phyloP scores from a whole-genome alignment of 2,797 vertebrate genomes.

The Darevskia nairensis region DNA sequence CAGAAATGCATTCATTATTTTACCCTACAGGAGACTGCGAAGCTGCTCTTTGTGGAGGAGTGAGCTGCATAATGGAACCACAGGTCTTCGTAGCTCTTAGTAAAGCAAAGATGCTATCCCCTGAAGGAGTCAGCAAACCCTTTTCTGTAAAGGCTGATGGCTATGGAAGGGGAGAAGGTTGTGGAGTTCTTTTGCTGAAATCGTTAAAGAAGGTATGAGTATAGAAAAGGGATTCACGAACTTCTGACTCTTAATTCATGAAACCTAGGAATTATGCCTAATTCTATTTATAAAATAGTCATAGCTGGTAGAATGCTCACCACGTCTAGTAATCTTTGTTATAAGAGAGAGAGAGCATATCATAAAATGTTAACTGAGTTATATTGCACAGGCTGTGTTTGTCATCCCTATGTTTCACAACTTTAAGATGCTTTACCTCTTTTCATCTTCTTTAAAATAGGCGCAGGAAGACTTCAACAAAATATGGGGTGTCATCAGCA shows the following conservation, averaged over 20 bases:
- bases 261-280: not conserved
- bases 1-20: not conserved
- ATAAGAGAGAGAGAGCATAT: not conserved
- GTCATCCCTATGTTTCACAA: not conserved
- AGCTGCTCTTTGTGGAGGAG: conserved; percentile 88
- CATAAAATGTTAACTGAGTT: not conserved
- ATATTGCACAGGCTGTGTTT: not conserved
- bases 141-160: conserved; percentile 86
- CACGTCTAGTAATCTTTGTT: not conserved
- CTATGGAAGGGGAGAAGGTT: conserved; percentile 90
- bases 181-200: conserved; percentile 84
- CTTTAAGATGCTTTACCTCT: not conserved
- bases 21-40: conserved; percentile 85
- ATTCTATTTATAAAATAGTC: not conserved
- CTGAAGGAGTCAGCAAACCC: conserved; percentile 85
- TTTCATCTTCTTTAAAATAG: conserved; percentile 68
- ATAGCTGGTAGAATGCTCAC: not conserved
- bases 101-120: conserved; percentile 91
- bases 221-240: not conserved
- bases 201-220: conserved; percentile 78
- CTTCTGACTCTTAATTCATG: not conserved
- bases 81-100: conserved; percentile 85
- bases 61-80: conserved; percentile 86
- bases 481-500: conserved; percentile 87
- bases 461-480: conserved; percentile 84